Evolutionary conservation across 2,888 invertebrate genomes (phyloP), one percentile per base, ranked within the genome.

Genomic region (Epiblema foenella): DNA sequence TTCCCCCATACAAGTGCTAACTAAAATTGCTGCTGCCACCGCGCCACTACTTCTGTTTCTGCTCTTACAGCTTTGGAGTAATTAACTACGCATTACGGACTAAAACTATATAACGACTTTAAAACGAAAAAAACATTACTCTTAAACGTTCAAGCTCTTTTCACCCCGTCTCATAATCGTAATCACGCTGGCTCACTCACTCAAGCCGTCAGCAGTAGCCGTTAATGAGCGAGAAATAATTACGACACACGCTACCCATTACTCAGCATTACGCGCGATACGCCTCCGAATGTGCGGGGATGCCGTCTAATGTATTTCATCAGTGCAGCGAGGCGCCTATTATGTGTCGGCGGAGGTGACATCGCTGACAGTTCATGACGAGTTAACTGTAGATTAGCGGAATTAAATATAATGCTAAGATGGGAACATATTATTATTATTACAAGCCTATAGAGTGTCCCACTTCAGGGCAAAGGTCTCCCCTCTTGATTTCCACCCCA

Each of bases 201-300:
- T 64, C 20, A 11, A 69, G 75, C 70, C 70, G 69, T 66, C 76
- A 73, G 74, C 73, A 72, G 68, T 69, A 66, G 68, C 51, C 69
- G 69, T 68, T 75, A 77, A 77, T 77, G 76, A 79, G 72, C 75
- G 75, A 70, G 75, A 75, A 78, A 77, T 75, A 77, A 80, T 80
- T 69, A 59, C 64, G 60, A 70, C 60, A 69, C 69, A 72, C 69
- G 73, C 74, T 66, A 65, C 65, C 69, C 68, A 68, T 73, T 64
- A 67, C 64, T 73, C 73, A 73, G 68, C 71, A 67, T 74, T 72
- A 74, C 69, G 59, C 52, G 63, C 68, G 68, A 73, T 71, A 73
- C 71, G 65, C 70, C 70, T 65, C 62, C 69, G 56, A 69, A 70
- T 72, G 60, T 62, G 69, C 69, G 70, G 62, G 68, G 73, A 72